Evolutionary conservation across 2,113 vertebrate species (phyloP).

Genomic region (Steatornis caripensis): DNA sequence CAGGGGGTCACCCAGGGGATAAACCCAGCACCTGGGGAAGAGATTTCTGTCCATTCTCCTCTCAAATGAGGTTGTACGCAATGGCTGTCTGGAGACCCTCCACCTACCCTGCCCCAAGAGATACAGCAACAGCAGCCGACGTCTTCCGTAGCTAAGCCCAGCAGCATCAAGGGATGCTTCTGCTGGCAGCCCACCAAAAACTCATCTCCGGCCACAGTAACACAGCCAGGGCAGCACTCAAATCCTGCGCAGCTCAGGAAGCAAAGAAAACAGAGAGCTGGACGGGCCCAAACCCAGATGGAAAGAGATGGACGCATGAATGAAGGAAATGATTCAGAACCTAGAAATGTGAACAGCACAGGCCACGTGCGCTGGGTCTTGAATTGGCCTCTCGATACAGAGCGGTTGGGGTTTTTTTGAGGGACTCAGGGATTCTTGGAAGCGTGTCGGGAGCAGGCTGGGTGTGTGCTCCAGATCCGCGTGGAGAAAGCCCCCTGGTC

Average conservation of each 20-base stretch:
- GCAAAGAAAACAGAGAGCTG: background rate
- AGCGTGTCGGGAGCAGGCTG: background rate
- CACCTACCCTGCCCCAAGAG: background rate
- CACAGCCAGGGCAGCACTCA: background rate
- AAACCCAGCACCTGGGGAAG: background rate
- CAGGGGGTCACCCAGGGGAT: background rate
- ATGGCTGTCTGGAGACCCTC: background rate
- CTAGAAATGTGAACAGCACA: constrained; percentile 12
- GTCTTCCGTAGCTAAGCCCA: background rate
- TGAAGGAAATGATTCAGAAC: constrained; percentile 24
- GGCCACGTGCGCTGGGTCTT: background rate
- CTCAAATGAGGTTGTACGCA: rapidly evolving
- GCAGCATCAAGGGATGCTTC: background rate
- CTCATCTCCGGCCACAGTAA: background rate
- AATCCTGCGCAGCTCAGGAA: background rate
- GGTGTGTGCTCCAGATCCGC: background rate
- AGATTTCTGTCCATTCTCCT: background rate
- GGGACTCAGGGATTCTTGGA: constrained; percentile 29
- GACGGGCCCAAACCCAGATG: background rate
- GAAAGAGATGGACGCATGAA: background rate
- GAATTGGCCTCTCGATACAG: background rate
- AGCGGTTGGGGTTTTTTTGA: background rate
- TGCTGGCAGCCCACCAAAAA: background rate
- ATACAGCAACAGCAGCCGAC: rapidly evolving
- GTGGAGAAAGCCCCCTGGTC: background rate